These are phyloP conservation scores for Cyanoliseus patagonus DNA, from an alignment of 2,113 vertebrate species.

Conservation along the genomic window DNA sequence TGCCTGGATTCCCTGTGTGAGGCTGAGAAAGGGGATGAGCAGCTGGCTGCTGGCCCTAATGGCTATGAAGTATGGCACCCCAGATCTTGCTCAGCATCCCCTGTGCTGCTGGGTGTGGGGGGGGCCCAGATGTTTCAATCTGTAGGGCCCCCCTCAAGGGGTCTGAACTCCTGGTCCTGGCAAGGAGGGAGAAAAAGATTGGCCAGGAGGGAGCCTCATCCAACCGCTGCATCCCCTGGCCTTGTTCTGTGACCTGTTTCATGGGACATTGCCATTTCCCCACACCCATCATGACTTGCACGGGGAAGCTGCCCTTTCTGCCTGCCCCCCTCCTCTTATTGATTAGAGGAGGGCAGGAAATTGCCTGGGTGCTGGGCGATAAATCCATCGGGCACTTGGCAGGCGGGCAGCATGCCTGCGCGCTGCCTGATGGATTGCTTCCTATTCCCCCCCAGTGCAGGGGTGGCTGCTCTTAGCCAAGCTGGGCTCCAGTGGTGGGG, in stretches of 20 bases:
- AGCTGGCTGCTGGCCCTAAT: not conserved
- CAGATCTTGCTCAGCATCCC: not conserved
- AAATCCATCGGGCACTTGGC: slow-evolving; percentile 47
- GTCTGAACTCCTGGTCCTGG: not conserved
- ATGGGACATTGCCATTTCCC: not conserved
- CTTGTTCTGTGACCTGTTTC: not conserved
- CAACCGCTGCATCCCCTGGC: not conserved
- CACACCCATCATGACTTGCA: not conserved
- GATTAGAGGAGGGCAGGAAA: slow-evolving; percentile 51
- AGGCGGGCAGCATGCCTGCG: not conserved
- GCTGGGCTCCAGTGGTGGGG: not conserved
- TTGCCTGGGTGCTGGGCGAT: slow-evolving; percentile 27
- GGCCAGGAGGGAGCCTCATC: not conserved
- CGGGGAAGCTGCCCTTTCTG: not conserved
- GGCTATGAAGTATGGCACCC: not conserved
- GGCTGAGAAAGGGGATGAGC: not conserved
- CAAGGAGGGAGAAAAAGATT: not conserved
- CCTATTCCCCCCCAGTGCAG: slow-evolving; percentile 30
- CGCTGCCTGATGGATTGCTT: slow-evolving; percentile 58
- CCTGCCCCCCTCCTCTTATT: not conserved
- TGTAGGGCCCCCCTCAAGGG: too few species aligned
- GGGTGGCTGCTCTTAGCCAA: not conserved
- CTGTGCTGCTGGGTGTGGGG: not conserved
- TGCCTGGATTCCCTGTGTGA: not conserved
- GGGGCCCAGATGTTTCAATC: not conserved